phyloP scores from a whole-genome alignment of 1,140 invertebrate genomes.

The Rhyacophila brunnea region DNA sequence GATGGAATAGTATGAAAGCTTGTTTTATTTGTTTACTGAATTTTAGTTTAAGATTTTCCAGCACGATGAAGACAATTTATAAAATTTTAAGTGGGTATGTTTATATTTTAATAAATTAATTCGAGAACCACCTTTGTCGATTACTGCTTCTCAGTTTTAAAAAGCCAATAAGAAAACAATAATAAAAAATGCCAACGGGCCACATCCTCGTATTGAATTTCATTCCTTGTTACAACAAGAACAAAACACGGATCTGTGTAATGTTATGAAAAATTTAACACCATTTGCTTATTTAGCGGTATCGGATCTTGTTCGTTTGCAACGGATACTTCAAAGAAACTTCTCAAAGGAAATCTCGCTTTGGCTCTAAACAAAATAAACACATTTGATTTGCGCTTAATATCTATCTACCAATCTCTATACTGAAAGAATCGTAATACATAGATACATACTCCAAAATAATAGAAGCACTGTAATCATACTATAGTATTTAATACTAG shows the following conservation, averaged over 20 bases:
- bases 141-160: not conserved
- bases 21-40: no score
- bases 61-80: no score
- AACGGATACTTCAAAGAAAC: conserved; percentile 32
- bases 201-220: conserved; percentile 21
- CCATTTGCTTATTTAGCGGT: conserved; percentile 33
- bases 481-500: no score
- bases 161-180: not conserved
- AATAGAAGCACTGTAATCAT: no score
- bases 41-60: no score
- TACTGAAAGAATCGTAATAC: no score
- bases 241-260: conserved; percentile 30
- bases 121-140: no score
- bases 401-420: no score
- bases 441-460: no score
- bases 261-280: conserved; percentile 29
- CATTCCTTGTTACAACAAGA: conserved; percentile 9
- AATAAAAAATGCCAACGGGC: conserved; percentile 6
- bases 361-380: conserved; percentile 18
- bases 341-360: conserved; percentile 14
- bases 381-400: conserved; percentile 3
- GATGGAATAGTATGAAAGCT: no score
- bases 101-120: no score
- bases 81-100: no score
- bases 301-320: conserved; percentile 13